Evolutionary conservation across 2,797 vertebrate genomes (phyloP).

Genomic region (Merluccius polli): DNA sequence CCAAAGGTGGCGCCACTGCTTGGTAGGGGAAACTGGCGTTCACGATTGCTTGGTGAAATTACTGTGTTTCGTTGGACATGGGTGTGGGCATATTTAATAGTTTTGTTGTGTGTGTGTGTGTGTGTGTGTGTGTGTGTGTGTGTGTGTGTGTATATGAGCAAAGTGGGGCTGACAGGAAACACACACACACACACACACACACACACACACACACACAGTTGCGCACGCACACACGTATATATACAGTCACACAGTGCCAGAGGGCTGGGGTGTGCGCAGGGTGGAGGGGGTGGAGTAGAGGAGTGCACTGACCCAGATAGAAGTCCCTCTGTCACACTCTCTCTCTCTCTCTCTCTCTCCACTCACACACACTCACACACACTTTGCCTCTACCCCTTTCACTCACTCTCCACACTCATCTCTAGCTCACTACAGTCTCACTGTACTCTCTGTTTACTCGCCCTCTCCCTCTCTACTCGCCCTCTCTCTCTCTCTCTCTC

Average conservation of each 20-base stretch:
- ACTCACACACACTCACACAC: conserved; percentile 4
- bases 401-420: not conserved
- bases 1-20: no score
- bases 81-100: conserved; percentile 22
- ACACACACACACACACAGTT: conserved; percentile 17
- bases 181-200: not conserved
- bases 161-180: no score
- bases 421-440: no score
- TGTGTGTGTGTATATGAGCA: no score
- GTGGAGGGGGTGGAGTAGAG: conserved; percentile 50
- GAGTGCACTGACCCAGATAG: conserved; percentile 62
- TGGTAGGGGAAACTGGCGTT: no score
- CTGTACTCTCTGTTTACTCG: no score
- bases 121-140: no score
- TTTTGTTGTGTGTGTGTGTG: not conserved
- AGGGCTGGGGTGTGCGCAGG: conserved; percentile 44
- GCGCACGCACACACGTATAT: not conserved
- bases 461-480: no score
- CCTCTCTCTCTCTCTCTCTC: no score
- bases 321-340: conserved; percentile 37
- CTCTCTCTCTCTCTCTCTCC: conserved; percentile 45
- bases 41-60: conserved; percentile 15
- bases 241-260: conserved; percentile 8
- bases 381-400: not conserved
- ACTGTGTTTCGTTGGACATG: conserved; percentile 12